Evolutionary conservation across 2,888 invertebrate genomes (phyloP).

Genomic region (Mantis religiosa): DNA sequence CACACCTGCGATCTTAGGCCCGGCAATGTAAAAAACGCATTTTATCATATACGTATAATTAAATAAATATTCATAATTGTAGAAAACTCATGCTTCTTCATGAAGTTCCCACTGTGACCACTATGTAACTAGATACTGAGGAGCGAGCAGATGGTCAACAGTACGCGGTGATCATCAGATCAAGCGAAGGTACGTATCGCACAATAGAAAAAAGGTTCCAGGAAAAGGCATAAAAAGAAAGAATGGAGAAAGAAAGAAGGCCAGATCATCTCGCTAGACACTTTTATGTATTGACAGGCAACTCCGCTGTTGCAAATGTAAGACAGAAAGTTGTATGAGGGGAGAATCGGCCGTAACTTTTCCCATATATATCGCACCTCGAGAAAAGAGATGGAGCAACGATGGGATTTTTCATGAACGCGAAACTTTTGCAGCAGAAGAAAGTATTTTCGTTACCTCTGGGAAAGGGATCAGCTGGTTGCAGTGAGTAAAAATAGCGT

Average conservation of each 20-base stretch:
- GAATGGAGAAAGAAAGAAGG: background rate
- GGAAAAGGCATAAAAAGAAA: background rate
- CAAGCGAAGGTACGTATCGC: background rate
- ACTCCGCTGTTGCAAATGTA: background rate
- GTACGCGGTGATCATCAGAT: background rate
- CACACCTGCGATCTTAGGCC: too few relatives aligned
- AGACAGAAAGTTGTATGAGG: background rate
- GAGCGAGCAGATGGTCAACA: too few relatives aligned
- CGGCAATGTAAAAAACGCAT: too few relatives aligned
- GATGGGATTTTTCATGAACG: background rate
- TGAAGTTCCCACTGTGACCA: too few relatives aligned
- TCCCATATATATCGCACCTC: background rate
- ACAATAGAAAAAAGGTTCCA: background rate
- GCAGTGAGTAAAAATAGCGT: background rate
- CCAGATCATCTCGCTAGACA: background rate
- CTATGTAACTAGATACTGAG: too few relatives aligned
- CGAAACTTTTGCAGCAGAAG: background rate
- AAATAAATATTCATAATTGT: too few relatives aligned
- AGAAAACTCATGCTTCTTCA: too few relatives aligned
- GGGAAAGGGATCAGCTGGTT: background rate
- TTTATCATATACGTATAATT: too few relatives aligned
- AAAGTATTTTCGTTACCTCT: background rate
- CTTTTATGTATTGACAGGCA: background rate
- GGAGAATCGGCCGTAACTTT: background rate
- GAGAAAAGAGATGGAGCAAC: background rate